Base-by-base conservation (phyloP, 1,140 invertebrate genomes). In the Drosophila rhopaloa region DNA sequence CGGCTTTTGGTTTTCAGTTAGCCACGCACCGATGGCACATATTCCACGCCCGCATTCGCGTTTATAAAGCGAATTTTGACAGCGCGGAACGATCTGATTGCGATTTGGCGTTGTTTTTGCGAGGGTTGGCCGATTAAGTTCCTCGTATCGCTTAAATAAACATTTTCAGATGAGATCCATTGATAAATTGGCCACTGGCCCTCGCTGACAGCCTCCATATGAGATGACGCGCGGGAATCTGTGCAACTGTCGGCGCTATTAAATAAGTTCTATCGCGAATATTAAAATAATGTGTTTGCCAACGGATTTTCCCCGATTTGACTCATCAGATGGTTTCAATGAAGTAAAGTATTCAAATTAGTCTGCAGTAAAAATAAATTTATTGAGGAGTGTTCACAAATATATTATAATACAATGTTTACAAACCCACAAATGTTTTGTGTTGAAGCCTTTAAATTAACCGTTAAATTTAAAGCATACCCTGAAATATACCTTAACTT, bases 31-130 rank as follows among this genome's bases (percentile, higher is more conserved):
- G 66, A 86, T 86, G 81, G 83, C 84, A 70, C 67, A 86, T 86
- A 86, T 86, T 86, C 85, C 84, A 88, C 83, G 83, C 83, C 83
- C 83, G 83, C 79, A 86, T 86, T 79, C 41, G 58, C 59, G 71
- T 88, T 76, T 66, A 88, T 88, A 88, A 86, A 79, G 83, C 67
- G 79, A 85, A 76, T 82, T 85, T 61, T 85, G 82, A 85, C 82
- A 65, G 75, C 71, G 53, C 83, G 83, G 35, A 67, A 81, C 76
- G 83, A 88, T 86, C 83, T 76, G 76, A 86, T 79, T 88, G 82
- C 83, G 58, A 86, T 82, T 83, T 66, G 14, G 41, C 41, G 13
- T 55, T 41, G 16, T 16, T 58, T 77, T 51, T 35, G 27, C 35
- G 55, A 51, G 80, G 80, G 70, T 83, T 75, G 71, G 8, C 50